These are phyloP conservation scores for Antrozous pallidus DNA, from an alignment of 2,797 vertebrate genomes.

Conservation along the genomic window DNA sequence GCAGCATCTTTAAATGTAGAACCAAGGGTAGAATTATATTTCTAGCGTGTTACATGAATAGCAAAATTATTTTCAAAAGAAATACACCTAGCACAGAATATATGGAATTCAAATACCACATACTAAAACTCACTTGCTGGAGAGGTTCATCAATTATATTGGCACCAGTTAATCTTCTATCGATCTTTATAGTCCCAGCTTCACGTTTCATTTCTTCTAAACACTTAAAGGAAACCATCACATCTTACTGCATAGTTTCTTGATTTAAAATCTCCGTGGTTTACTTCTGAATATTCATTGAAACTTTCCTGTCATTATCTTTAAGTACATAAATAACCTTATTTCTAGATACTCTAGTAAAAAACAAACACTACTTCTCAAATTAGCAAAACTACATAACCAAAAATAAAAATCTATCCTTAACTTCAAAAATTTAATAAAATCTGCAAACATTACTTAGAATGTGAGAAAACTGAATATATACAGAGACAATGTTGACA, in stretches of 20 bases:
- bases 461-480: slow-evolving; percentile 15
- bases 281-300: slow-evolving; percentile 15
- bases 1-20: slow-evolving; percentile 17
- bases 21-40: slow-evolving; percentile 14
- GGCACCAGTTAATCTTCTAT: slow-evolving; percentile 96
- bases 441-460: neutral
- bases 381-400: neutral
- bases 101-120: slow-evolving; percentile 56
- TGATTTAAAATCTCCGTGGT: slow-evolving; percentile 5
- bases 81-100: neutral
- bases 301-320: neutral
- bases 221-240: slow-evolving; percentile 84
- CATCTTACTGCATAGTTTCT: slow-evolving; percentile 51
- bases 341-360: neutral
- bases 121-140: slow-evolving; percentile 89
- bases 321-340: slow-evolving; percentile 10
- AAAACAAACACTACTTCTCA: slow-evolving; percentile 16
- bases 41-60: neutral
- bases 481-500: neutral
- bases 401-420: neutral
- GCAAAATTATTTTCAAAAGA: slow-evolving; percentile 7
- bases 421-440: neutral
- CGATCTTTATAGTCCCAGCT: slow-evolving; percentile 93
- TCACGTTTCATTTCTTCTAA: slow-evolving; percentile 97
- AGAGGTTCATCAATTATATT: slow-evolving; percentile 98